These are phyloP conservation scores for Bombus superbus DNA, from an alignment of 1,140 invertebrate species.

Conservation along the genomic window DNA sequence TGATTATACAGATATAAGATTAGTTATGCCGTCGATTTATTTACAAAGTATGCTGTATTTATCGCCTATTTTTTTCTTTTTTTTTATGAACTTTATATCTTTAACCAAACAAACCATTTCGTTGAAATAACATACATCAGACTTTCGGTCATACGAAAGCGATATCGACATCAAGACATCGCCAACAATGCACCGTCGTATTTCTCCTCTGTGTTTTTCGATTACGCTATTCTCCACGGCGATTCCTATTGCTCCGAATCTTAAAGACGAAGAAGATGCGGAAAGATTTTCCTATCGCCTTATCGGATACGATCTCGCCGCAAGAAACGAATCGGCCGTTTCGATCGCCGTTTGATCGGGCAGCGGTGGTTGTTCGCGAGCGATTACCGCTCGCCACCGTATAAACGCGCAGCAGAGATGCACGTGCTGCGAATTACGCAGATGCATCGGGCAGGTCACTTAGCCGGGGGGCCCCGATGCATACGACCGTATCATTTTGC, in stretches of 20 bases:
- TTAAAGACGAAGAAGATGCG: not conserved
- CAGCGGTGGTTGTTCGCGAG: not conserved
- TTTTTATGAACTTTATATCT: not conserved
- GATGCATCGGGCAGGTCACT: constrained; percentile 52
- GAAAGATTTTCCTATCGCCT: not conserved
- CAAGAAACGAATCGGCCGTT: not conserved
- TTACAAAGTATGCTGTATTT: not conserved
- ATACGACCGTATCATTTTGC: constrained; percentile 31
- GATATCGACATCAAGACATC: not conserved
- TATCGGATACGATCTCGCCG: not conserved
- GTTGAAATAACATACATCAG: too few species aligned
- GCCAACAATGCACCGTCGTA: not conserved
- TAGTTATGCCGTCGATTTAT: not conserved
- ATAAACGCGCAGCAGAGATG: constrained; percentile 56
- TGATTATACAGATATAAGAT: not conserved
- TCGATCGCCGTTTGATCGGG: constrained; percentile 20
- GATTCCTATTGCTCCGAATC: not conserved
- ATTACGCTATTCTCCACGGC: not conserved
- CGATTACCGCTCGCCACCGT: constrained; percentile 33
- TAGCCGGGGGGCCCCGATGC: constrained; percentile 22
- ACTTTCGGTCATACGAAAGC: not conserved
- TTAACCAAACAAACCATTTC: not conserved
- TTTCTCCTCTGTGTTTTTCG: not conserved
- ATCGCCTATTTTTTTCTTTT: not conserved
- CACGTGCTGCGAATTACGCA: constrained; percentile 67